Evolutionary conservation across 35 echinoderm and acorn worm species (phyloP), one percentile per base, ranked within the genome.

Genomic region (Heliocidaris tuberculata): DNA sequence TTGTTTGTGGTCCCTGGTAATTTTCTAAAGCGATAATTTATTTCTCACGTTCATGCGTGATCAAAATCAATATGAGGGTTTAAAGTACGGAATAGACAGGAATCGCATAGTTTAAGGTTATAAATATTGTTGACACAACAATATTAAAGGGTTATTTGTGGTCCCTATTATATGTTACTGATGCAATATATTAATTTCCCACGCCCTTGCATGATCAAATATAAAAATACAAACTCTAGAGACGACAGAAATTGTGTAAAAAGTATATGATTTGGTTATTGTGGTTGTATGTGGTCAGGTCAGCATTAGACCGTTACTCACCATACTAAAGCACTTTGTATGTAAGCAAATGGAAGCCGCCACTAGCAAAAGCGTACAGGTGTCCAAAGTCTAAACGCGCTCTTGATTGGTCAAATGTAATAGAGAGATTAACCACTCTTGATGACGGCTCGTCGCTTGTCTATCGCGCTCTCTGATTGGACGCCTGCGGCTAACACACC

Each of bases 351-450:
- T 78, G 17, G 65, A 78, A 78, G 65, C 65, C 65, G 65, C 65
- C 65, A 78, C 65, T 78, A 78, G 19, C 65, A 78, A 27, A 24
- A 78, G 65, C 65, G 27, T 35, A 32, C 87, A 89, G 87, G 87
- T 89, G 91, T 93, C 16, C 8, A 49, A 49, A 93, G 48, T 48
- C 91, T 93, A 93, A 93, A 49, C 31, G 29, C 91, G 4, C 31
- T 59, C 50, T 30, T 30, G 91, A 93, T 93, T 93, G 91, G 91
- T n/a, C 91, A 59, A 93, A 93, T 93, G 91, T 93, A 48, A 93
- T 56, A 59, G 48, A 78, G 21, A 93, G 91, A 93, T 93, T 93
- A 59, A 48, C 48, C 13, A 93, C 91, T 93, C 65, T 78, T 78
- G 27, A 19, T n/a, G 11, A 93, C 91, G 50, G 50, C 21, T 59